Base-by-base conservation (phyloP, 2,888 invertebrate genomes). In the Agrochola litura region DNA sequence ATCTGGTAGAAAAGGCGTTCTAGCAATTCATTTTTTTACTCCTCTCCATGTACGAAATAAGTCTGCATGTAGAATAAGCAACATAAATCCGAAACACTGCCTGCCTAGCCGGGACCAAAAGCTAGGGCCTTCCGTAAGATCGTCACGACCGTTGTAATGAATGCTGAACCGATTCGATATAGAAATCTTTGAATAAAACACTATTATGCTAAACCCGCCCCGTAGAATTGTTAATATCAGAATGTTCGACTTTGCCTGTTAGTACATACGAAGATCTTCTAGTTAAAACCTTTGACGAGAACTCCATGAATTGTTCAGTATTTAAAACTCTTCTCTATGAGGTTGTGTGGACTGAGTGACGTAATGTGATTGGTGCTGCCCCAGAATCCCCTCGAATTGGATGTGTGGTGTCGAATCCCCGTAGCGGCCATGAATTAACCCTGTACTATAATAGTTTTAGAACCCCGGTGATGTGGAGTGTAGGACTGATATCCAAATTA, bases 291-390 rank as follows among this genome's bases (percentile, higher is more conserved):
- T 61, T 54, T 63, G 74, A 54, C 43, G 41, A 79, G 43, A 54
- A 67, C 46, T 70, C 77, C 81, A 69, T 82, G 65, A 68, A 67
- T 76, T 68, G 56, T 46, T 66, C 76, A 82, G 76, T 77, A 76
- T 77, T 77, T 76, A 54, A 77, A 64, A 78, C 63, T 81, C 52
- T 88, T 91, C 90, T 95, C 94, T 95, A 95, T 95, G 96, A 95
- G 96, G 95, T 94, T 93, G 94, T 91, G 94, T 94, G 93, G 92
- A 87, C 83, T 88, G 94, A 93, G 95, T 94, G 94, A 92, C 91
- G 92, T 92, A 92, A 94, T 96, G 95, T 96, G 95, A 96, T 95
- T 96, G 96, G 96, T 96, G 96, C 96, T 96, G 96, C 96, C 96
- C 96, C 95, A 93, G 91, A 92, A 86, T 92, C 93, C 94, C 91